Evolutionary conservation across 1,140 invertebrate species (phyloP).

Genomic region (Copidosoma floridanum): DNA sequence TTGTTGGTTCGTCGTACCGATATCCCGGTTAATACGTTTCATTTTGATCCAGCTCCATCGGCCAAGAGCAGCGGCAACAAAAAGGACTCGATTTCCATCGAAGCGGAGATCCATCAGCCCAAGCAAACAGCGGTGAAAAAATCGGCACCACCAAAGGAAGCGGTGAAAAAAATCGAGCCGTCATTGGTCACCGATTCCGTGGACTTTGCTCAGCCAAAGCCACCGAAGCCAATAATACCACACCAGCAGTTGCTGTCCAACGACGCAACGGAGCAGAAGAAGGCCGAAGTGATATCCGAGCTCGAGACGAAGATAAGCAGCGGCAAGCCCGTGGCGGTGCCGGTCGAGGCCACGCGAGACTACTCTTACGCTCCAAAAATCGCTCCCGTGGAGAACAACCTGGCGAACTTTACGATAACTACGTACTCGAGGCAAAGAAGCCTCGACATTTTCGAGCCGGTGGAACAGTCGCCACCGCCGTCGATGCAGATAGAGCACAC

Average conservation of each 20-base stretch:
- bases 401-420: conserved; percentile 53
- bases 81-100: not conserved
- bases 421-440: conserved; percentile 48
- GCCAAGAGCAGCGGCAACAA: not conserved
- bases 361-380: conserved; percentile 34
- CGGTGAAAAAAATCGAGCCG: too few species aligned
- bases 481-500: too few species aligned
- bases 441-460: conserved; percentile 46
- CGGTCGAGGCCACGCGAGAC: not conserved
- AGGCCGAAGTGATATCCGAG: conserved; percentile 37
- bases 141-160: too few species aligned
- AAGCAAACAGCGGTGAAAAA: not conserved
- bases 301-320: conserved; percentile 41
- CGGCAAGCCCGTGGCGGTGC: conserved; percentile 16
- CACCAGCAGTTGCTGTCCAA: too few species aligned
- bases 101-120: conserved; percentile 1
- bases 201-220: conserved; percentile 1
- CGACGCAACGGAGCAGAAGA: conserved; percentile 22
- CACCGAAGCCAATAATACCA: not conserved
- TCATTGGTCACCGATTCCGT: not conserved
- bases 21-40: too few species aligned
- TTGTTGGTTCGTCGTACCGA: too few species aligned
- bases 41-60: too few species aligned
- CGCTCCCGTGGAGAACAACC: conserved; percentile 46
- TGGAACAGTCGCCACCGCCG: too few species aligned